Evolutionary conservation across 2,113 vertebrate genomes (phyloP), one percentile per base, ranked within the genome.

Genomic region (Otis tarda): DNA sequence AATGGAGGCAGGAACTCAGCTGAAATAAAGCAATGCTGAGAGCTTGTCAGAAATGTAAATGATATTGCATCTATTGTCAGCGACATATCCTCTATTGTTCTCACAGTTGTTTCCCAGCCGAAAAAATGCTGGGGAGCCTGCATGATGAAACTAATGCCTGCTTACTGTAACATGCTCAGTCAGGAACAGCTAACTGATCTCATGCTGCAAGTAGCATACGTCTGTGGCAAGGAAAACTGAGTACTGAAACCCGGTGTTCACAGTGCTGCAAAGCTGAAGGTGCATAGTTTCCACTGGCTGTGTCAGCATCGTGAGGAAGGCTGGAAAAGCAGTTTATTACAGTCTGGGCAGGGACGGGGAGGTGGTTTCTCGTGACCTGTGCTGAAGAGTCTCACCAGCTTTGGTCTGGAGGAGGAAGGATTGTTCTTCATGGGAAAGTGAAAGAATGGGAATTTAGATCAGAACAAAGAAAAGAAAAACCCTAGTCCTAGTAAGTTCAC

Each of bases 61-160:
- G 94, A 97, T 89, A 97, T 97, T 95, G 87, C 97, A 89, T 84
- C 93, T 95, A 95, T 97, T 96, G 96, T 97, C 96, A 93, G 57
- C 28, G 0, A 68, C 1, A 3, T 91, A 95, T 87, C 76, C 83
- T 83, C 82, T 78, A 94, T 91, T 95, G 94, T 97, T 97, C 97
- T 96, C 55, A 53, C 63, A 96, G 93, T 89, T 88, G 86, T 97
- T 97, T 97, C 96, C 97, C 97, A 96, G 83, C 19, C 9, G 92
- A 92, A 98, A 96, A 97, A 97, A 97, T 96, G 95, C 73, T 91
- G 96, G 91, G 78, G 89, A 98, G 95, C 95, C 96, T 93, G 97
- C 77, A n/a, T 20, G 81, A 94, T 60, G 83, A 97, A 97, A 92
- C 75, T 78, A 64, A 49, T 87, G 70, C 67, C 86, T 95, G 71